These are phyloP conservation scores for Telenomus remus DNA, from an alignment of 1,140 invertebrate genomes.

Conservation along the genomic window DNA sequence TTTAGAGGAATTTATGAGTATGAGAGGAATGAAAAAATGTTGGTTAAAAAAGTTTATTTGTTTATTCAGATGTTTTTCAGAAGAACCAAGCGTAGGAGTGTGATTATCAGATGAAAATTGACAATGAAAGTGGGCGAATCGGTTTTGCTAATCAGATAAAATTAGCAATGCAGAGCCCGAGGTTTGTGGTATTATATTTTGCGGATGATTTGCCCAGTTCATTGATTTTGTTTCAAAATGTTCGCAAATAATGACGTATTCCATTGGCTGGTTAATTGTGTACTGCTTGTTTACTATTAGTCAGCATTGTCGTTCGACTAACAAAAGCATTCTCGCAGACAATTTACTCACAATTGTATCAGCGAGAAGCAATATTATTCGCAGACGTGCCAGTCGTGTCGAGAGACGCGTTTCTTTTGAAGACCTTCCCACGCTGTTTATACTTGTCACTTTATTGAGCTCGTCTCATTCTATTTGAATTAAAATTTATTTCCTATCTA, in stretches of 20 bases:
- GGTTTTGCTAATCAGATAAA: background rate
- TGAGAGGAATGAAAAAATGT: too few species aligned
- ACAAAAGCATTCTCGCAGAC: background rate
- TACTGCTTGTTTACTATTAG: background rate
- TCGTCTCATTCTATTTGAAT: too few species aligned
- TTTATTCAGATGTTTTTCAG: too few species aligned
- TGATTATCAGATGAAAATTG: too few species aligned
- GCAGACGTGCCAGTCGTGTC: background rate
- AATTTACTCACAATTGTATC: background rate
- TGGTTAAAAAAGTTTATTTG: too few species aligned
- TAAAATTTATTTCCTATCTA: too few species aligned
- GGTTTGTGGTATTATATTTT: background rate
- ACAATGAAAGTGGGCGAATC: background rate
- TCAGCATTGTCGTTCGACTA: background rate
- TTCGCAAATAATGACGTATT: background rate
- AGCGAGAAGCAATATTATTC: slow-evolving; percentile 1
- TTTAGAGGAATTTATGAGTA: too few species aligned
- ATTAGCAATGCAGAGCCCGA: background rate
- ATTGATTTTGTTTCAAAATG: background rate
- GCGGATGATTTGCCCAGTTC: background rate
- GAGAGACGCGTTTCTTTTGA: background rate
- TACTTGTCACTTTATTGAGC: too few species aligned
- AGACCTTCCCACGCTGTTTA: too few species aligned
- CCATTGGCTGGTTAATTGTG: slow-evolving; percentile 1
- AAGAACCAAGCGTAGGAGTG: too few species aligned